Evolutionary conservation across 2,888 invertebrate genomes (phyloP), one percentile per base, ranked within the genome.

Genomic region (Rotaria socialis): DNA sequence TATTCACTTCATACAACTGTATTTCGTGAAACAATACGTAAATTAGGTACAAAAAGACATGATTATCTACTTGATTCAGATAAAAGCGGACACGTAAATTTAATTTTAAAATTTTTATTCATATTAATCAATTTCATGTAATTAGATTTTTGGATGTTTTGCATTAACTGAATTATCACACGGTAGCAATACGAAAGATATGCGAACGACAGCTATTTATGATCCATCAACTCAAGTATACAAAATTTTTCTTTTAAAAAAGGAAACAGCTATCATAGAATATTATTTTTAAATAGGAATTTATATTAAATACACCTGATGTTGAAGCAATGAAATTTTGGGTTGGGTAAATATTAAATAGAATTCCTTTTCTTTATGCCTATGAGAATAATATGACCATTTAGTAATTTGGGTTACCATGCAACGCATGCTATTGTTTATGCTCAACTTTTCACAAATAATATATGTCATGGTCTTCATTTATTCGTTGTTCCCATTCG

Each of bases 81-180:
- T 87, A 87, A 90, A 89, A 88, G 90, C 22, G 90, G 92, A 87
- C 90, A 92, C 88, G 92, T 92, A 88, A 88, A 88, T n/a, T n/a
- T n/a, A n/a, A n/a, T n/a, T n/a, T n/a, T n/a, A n/a, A n/a, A n/a
- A n/a, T n/a, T n/a, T n/a, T n/a, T n/a, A n/a, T n/a, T n/a, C n/a
- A n/a, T n/a, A n/a, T n/a, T n/a, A n/a, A n/a, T n/a, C n/a, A n/a
- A n/a, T n/a, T n/a, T n/a, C n/a, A n/a, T n/a, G n/a, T n/a, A n/a
- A n/a, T n/a, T 74, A 67, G 47, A 85, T 87, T 7, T 86, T 88
- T 56, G 95, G 96, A 5, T 95, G 95, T 89, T 96, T 95, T 91
- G 95, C 95, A 0, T 90, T 96, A 84, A 96, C 96, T 0, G 96
- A 97, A 91, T 93, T 96, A 16, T 93, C 94, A 0, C 96, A 97